Evolutionary conservation across 2,888 invertebrate genomes (phyloP).

Genomic region (Brachylomia viminalis): DNA sequence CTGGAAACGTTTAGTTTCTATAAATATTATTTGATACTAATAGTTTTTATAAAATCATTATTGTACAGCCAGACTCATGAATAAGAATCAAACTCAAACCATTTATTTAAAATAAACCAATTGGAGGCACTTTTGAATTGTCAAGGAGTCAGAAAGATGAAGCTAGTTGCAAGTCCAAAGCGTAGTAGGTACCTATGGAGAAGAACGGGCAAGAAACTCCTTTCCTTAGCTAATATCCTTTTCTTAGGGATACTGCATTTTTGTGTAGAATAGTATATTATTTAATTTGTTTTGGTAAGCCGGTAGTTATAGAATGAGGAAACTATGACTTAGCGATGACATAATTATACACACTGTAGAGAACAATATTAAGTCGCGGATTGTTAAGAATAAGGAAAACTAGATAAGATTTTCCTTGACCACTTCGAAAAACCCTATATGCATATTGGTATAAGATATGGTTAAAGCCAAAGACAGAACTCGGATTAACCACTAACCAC

Average conservation of each 20-base stretch:
- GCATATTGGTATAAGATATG: background rate
- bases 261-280: background rate
- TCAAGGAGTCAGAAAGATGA: no score
- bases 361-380: slow-evolving; percentile 7
- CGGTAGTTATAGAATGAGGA: background rate
- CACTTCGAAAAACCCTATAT: slow-evolving; percentile 1
- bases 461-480: background rate
- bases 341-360: slow-evolving; percentile 15
- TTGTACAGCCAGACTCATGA: background rate
- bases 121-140: no score
- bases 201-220: no score
- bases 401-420: slow-evolving; percentile 45
- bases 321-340: slow-evolving; percentile 4
- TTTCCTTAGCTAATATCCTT: no score
- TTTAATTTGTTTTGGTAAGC: background rate
- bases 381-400: slow-evolving; percentile 28
- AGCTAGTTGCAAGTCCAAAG: no score
- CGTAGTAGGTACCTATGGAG: no score
- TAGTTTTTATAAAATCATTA: slow-evolving; percentile 1
- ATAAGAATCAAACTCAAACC: no score
- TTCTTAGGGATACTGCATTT: slow-evolving; percentile 6
- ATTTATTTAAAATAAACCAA: no score
- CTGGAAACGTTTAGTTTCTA: slow-evolving; percentile 67
- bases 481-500: slow-evolving; percentile 1
- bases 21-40: background rate